phyloP scores from a whole-genome alignment of 2,888 invertebrate species.

The Heliothis peltigera region DNA sequence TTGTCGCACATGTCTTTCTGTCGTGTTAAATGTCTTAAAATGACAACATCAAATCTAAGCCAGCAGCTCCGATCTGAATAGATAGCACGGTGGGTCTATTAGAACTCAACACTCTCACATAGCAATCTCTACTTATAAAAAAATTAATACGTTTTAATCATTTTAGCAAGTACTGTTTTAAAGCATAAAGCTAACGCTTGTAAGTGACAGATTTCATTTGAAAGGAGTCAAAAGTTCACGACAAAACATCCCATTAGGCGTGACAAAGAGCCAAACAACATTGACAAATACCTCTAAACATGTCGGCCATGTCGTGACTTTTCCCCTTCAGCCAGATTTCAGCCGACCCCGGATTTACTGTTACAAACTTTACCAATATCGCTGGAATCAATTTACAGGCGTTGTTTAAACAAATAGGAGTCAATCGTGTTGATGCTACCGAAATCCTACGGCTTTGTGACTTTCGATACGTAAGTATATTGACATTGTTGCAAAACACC shows the following conservation, averaged over 20 bases:
- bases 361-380: conserved; percentile 83
- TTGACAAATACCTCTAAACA: conserved; percentile 69
- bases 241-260: conserved; percentile 24
- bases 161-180: too few species aligned
- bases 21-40: too few species aligned
- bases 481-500: conserved; percentile 24
- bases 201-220: not conserved
- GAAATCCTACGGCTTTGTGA: conserved; percentile 49
- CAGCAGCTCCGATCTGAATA: too few species aligned
- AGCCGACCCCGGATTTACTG: conserved; percentile 71
- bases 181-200: too few species aligned
- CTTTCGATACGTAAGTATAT: conserved; percentile 13
- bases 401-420: conserved; percentile 67
- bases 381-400: conserved; percentile 78
- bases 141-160: too few species aligned
- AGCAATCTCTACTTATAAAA: too few species aligned
- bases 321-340: conserved; percentile 67
- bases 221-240: conserved; percentile 13
- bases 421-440: conserved; percentile 41
- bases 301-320: conserved; percentile 67
- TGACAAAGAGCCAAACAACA: conserved; percentile 64
- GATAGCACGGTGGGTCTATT: too few species aligned
- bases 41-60: too few species aligned
- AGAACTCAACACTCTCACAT: too few species aligned
- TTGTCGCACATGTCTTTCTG: too few species aligned